Evolutionary conservation across 2,888 invertebrate species (phyloP), one percentile per base, ranked within the genome.

Genomic region (Tethea ocularis): DNA sequence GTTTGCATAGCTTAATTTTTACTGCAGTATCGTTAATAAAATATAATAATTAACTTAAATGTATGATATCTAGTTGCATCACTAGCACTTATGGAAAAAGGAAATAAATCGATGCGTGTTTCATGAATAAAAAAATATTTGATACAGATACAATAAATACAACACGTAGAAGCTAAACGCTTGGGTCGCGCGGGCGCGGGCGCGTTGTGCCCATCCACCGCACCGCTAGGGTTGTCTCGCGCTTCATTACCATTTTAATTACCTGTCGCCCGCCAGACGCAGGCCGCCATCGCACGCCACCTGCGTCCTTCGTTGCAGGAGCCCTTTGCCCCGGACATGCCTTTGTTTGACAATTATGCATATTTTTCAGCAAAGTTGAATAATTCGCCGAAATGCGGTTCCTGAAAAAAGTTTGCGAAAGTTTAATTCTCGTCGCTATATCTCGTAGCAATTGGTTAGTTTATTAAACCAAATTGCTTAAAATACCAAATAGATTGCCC

Each of bases 161-260:
- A 46, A 46, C 46, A 46, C 46, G 46, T 46, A 20, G 20, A 46
- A 46, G 46, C 46, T 46, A 46, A 46, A 46, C 46, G 46, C 2
- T 17, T 10, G 20, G 20, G 10, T 17, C 17, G 20, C n/a, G 46
- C 20, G 46, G 36, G 15, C 36, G 36, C 36, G 36, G 36, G 41
- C 17, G 41, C 41, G 33, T 5, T 13, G 41, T 56, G 41, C 57
- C 58, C 61, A 60, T 58, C 56, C 59, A 15, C 17, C 33, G 33
- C 54, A 17, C 33, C 33, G 53, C 63, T 57, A 69, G 68, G 71
- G 69, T 59, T 69, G 75, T 73, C 73, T 77, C 77, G 68, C 77
- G 77, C 73, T 78, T 89, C 84, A 90, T 91, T 91, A 87, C 81
- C 91, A 91, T 91, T 86, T 90, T 91, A 91, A 92, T 92, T 88